Percentiles rank a stretch among this genome's conserved stretches.
Conservation (phyloP, 2,797 vertebrate species). For the Sebastiscus tertius region DNA sequence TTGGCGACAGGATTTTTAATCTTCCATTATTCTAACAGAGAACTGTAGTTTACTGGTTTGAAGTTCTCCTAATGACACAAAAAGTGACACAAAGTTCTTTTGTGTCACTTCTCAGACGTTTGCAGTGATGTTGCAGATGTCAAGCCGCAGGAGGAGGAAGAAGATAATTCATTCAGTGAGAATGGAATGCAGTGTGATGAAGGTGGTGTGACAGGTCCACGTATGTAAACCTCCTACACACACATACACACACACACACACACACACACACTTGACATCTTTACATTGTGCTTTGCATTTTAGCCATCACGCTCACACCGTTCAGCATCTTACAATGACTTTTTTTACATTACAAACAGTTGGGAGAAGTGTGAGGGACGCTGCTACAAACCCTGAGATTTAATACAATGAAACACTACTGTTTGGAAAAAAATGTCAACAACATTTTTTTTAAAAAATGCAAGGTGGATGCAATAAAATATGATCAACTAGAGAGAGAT, state of each 20-base stretch:
- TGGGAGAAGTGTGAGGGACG: background rate
- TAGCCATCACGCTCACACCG: background rate
- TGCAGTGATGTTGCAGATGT: slow-evolving; percentile 49
- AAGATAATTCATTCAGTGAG: slow-evolving; percentile 42
- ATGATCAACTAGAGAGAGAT: background rate
- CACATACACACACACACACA: background rate
- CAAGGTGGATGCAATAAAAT: background rate
- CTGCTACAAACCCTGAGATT: background rate
- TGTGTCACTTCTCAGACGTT: slow-evolving; percentile 50
- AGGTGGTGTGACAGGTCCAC: slow-evolving; percentile 46
- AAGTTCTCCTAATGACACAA: background rate
- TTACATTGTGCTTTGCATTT: slow-evolving; percentile 4
- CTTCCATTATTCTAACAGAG: background rate
- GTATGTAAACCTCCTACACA: slow-evolving; percentile 9
- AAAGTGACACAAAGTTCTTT: background rate
- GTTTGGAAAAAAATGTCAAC: background rate
- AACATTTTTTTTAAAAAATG: no score
- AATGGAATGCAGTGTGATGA: slow-evolving; percentile 48
- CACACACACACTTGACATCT: background rate
- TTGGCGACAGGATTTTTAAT: background rate
- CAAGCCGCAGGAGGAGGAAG: slow-evolving; percentile 61
- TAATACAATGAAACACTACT: background rate
- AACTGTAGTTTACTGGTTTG: no score
- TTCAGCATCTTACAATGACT: background rate
- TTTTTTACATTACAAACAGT: background rate